phyloP scores from a whole-genome alignment of 2,113 vertebrate genomes.

The Macrotus californicus region DNA sequence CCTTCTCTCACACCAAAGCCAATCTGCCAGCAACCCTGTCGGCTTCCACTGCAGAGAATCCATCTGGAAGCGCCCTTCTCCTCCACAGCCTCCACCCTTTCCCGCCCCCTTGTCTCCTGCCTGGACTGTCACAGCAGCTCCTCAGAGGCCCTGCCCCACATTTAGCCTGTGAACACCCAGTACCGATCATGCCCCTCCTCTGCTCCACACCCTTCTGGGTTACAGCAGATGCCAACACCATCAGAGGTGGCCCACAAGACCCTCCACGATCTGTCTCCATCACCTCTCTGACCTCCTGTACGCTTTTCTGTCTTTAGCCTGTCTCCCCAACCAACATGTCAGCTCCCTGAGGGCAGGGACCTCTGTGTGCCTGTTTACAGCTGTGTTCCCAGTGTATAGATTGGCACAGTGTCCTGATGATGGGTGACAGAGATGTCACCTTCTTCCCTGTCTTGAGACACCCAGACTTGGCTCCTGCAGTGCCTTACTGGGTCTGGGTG shows the following conservation, averaged over 20 bases:
- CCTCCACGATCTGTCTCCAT: rapidly evolving
- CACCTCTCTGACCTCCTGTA: background rate
- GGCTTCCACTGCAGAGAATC: background rate
- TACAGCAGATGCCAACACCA: background rate
- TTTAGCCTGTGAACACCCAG: too few relatives aligned
- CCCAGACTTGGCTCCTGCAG: background rate
- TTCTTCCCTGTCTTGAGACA: background rate
- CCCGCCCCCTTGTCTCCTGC: background rate
- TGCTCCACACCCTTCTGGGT: background rate
- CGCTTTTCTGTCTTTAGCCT: background rate
- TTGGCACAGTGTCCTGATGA: background rate
- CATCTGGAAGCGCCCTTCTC: background rate
- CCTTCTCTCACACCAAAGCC: background rate
- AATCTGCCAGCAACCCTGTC: background rate
- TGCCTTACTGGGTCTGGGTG: rapidly evolving
- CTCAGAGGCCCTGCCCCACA: background rate
- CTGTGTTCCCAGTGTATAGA: background rate
- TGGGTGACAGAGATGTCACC: background rate
- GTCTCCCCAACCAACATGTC: background rate
- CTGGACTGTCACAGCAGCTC: background rate
- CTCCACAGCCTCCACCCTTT: rapidly evolving
- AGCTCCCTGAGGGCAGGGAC: background rate
- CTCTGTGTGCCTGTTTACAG: background rate
- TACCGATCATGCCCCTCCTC: background rate
- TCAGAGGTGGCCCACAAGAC: background rate